Conservation (phyloP, 2,888 invertebrate genomes). For the Drosophila gaucha region DNA sequence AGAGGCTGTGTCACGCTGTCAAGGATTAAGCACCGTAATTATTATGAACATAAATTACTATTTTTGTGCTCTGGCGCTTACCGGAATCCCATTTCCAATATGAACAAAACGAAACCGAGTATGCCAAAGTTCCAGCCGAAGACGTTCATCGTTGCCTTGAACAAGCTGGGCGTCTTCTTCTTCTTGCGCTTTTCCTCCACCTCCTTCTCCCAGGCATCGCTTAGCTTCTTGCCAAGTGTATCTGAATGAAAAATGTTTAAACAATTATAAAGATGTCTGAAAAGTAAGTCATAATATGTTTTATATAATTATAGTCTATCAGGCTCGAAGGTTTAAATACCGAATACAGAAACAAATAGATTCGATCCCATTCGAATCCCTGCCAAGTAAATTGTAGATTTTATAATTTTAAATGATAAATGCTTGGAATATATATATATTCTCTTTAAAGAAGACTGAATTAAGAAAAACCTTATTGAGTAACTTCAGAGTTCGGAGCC, state of each 20-base stretch:
- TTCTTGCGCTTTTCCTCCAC: constrained; percentile 82
- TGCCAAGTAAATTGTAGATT: too few species aligned
- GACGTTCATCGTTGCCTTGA: constrained; percentile 85
- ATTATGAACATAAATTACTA: constrained; percentile 58
- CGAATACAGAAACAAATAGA: too few species aligned
- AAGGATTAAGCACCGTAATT: constrained; percentile 27
- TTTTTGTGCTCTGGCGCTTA: constrained; percentile 48
- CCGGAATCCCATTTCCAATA: constrained; percentile 88
- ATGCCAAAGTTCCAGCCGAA: constrained; percentile 87
- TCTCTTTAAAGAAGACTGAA: too few species aligned
- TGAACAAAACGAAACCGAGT: constrained; percentile 86
- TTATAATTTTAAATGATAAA: too few species aligned
- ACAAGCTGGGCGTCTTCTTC: constrained; percentile 84
- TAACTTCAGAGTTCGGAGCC: too few species aligned
- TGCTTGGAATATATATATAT: too few species aligned
- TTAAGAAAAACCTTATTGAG: too few species aligned
- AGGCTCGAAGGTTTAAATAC: too few species aligned
- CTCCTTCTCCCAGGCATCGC: constrained; percentile 87
- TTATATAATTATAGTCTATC: too few species aligned
- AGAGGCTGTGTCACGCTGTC: constrained; percentile 88
- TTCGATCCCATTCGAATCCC: too few species aligned
- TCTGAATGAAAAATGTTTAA: constrained; percentile 61
- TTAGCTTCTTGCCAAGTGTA: constrained; percentile 87
- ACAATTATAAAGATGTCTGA: neutral
- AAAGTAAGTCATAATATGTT: neutral